These are phyloP conservation scores for Chloropsis cyanopogon DNA, from an alignment of 2,113 vertebrate genomes.

Conservation along the genomic window DNA sequence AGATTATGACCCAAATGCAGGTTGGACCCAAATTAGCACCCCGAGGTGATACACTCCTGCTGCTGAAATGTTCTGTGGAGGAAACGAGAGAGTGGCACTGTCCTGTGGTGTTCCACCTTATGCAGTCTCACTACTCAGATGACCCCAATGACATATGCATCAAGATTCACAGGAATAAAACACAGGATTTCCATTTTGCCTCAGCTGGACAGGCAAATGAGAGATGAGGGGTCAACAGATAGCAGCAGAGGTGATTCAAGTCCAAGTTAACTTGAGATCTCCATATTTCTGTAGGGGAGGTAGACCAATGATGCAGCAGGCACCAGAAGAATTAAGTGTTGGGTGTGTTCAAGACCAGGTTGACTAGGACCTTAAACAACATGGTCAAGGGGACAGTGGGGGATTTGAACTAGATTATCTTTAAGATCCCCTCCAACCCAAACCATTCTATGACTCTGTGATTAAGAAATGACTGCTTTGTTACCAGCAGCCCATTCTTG, in stretches of 20 bases:
- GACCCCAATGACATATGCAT: background rate
- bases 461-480: background rate
- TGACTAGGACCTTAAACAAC: background rate
- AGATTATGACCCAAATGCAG: background rate
- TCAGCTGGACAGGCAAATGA: background rate
- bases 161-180: background rate
- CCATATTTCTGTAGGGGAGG: background rate
- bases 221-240: background rate
- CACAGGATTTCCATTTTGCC: background rate
- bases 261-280: background rate
- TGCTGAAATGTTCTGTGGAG: background rate
- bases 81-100: background rate
- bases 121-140: background rate
- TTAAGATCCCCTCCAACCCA: background rate
- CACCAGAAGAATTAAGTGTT: background rate
- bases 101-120: background rate
- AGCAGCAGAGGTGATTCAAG: background rate
- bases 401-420: background rate
- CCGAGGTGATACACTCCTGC: background rate
- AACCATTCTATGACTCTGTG: background rate
- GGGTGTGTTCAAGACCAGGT: background rate
- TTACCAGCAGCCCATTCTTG: background rate
- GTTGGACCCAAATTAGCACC: background rate
- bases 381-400: background rate
- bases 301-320: background rate